phyloP scores from a whole-genome alignment of 2,797 vertebrate genomes.

The Botia almorhae region DNA sequence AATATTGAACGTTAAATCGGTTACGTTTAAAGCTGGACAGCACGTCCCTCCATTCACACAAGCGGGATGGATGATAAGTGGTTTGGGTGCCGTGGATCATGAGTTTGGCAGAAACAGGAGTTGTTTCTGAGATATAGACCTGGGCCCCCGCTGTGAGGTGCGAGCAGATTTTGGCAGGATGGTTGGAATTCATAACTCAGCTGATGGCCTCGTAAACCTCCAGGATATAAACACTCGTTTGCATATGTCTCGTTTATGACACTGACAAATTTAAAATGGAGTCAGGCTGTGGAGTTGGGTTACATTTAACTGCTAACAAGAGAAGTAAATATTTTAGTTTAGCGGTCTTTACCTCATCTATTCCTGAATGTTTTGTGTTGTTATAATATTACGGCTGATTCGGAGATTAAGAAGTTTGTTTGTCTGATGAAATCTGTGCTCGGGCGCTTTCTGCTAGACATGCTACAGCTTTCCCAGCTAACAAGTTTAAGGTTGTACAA shows the following conservation, averaged over 20 bases:
- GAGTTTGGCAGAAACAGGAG: conserved; percentile 23
- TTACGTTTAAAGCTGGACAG: not conserved
- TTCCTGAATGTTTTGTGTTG: conserved; percentile 3
- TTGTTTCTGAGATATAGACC: conserved; percentile 24
- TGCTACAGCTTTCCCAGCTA: not conserved
- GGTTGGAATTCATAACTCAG: conserved; percentile 33
- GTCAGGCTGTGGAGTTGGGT: not conserved
- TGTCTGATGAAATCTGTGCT: not conserved
- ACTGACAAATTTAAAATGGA: conserved; percentile 26
- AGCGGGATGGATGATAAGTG: conserved; percentile 5
- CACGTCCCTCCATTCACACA: conserved; percentile 1
- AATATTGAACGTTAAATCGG: conserved; percentile 14
- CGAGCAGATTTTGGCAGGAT: conserved; percentile 37
- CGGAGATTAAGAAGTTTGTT: not conserved
- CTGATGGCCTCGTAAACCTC: conserved; percentile 26
- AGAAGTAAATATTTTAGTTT: conserved; percentile 19
- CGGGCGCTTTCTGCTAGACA: not conserved
- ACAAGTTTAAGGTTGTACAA: no score
- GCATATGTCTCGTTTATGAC: conserved; percentile 9
- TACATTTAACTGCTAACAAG: conserved; percentile 9
- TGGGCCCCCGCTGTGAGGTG: conserved; percentile 29
- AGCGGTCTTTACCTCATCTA: conserved; percentile 11
- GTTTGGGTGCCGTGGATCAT: conserved; percentile 33
- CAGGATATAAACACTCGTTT: conserved; percentile 36
- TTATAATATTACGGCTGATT: conserved; percentile 14